phyloP scores from a whole-genome alignment of 2,888 invertebrate genomes.

The Platerodrilus igneus region DNA sequence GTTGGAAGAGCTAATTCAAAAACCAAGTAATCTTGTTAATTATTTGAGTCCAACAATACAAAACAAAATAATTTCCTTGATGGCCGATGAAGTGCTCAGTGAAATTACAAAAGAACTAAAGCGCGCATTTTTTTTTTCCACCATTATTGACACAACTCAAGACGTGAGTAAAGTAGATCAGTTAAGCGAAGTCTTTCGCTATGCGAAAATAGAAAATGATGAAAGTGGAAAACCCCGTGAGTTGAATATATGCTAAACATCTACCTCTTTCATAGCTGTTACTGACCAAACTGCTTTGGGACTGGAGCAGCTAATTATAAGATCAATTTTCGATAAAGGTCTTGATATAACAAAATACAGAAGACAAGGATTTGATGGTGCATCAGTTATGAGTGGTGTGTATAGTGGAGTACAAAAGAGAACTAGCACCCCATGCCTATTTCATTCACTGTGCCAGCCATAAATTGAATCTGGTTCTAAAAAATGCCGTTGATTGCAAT shows the following conservation, averaged over 20 bases:
- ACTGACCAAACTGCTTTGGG: slow-evolving; percentile 18
- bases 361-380: slow-evolving; percentile 12
- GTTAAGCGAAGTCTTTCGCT: slow-evolving; percentile 27
- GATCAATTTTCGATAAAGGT: neutral
- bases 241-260: slow-evolving; percentile 19
- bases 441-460: slow-evolving; percentile 11
- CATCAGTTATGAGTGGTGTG: slow-evolving; percentile 5
- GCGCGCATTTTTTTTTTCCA: slow-evolving; percentile 6
- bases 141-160: slow-evolving; percentile 24
- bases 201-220: slow-evolving; percentile 19
- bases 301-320: slow-evolving; percentile 8
- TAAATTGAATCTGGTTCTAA: slow-evolving; percentile 13
- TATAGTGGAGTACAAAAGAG: neutral
- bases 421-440: slow-evolving; percentile 1
- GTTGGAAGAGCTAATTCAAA: no score
- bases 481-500: slow-evolving; percentile 8
- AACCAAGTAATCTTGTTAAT: neutral
- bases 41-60: slow-evolving; percentile 29
- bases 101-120: slow-evolving; percentile 25
- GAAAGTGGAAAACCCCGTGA: slow-evolving; percentile 27
- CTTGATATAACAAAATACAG: neutral
- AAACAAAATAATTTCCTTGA: slow-evolving; percentile 36
- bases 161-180: slow-evolving; percentile 26
- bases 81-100: slow-evolving; percentile 32
- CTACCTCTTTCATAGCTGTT: slow-evolving; percentile 19